Base-by-base conservation (phyloP, 2,888 invertebrate genomes). In the Hirtodrosophila duncani region DNA sequence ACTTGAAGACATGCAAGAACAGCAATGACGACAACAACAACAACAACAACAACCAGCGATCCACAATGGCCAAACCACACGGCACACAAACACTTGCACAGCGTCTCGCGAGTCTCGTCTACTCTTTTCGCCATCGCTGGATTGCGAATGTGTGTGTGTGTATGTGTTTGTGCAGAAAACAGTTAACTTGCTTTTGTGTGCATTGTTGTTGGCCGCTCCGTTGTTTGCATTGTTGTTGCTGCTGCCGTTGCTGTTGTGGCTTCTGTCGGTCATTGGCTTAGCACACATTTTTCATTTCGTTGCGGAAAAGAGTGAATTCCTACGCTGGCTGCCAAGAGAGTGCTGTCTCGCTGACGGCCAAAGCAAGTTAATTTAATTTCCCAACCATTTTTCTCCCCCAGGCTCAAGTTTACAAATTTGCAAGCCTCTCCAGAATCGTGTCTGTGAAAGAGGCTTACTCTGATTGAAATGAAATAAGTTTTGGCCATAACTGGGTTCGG, bases 201-300 rank as follows among this genome's bases (percentile, higher is more conserved):
- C 61, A n/a, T n/a, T n/a, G n/a, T n/a, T n/a, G 64, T 62, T 61
- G 56, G 48, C 51, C 48, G 61, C 53, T 51, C 60, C 60, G 59
- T 58, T 67, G 67, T 56, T 69, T 56, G 67, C 44, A 53, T 43
- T 68, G 58, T 58, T 68, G 70, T 58, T 60, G 60, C 9, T 48
- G 60, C 16, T 46, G 60, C 24, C 41, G 53, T 23, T 37, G 58
- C 24, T 45, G 64, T 6, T 38, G 48, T 49, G 56, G 78, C 74
- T 77, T 65, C 78, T 75, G 74, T 78, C 86, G 86, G 86, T 86
- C 86, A 86, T 84, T 83, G 86, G 85, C 86, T 85, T 86, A 86
- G 82, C 85, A 86, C 81, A 86, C 83, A 85, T 86, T 84, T 80
- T 81, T 80, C 81, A 79, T 81, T 84, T 84, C 80, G 63, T 81